Percentiles rank a stretch among this genome's conserved stretches.
phyloP scores from a whole-genome alignment of 2,797 vertebrate genomes.

The Anabacerthia variegaticeps region DNA sequence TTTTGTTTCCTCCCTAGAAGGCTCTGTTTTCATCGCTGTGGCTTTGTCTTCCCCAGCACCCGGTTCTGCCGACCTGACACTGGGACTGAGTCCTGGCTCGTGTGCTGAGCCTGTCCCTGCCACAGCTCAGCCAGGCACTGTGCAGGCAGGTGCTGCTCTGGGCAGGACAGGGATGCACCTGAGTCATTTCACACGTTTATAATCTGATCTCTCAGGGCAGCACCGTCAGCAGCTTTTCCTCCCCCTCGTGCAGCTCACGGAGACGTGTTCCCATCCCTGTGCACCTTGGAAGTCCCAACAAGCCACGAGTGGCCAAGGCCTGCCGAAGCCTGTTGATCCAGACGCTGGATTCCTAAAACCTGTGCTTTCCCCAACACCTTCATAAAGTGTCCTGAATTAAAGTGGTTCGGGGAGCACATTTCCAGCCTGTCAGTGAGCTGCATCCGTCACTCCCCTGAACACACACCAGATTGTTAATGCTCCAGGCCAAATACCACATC shows the following conservation, averaged over 20 bases:
- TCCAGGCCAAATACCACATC: constrained; percentile 11
- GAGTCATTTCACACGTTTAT: neutral
- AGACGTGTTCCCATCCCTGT: neutral
- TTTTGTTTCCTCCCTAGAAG: constrained; percentile 1
- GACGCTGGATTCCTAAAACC: neutral
- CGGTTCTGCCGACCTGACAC: neutral
- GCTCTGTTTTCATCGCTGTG: neutral
- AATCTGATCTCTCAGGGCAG: neutral
- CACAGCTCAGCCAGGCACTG: neutral
- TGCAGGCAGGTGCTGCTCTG: neutral
- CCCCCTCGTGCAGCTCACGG: neutral
- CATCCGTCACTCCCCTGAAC: constrained; percentile 20
- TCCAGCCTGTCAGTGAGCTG: neutral
- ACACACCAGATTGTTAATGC: constrained; percentile 31
- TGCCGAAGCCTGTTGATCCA: neutral
- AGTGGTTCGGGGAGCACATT: constrained; percentile 11
- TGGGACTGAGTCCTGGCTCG: neutral
- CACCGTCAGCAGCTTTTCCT: neutral
- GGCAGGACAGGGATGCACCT: neutral
- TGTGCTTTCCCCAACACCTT: neutral
- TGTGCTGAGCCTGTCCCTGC: neutral
- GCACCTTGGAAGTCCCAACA: neutral
- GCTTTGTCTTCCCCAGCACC: neutral
- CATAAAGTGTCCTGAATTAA: neutral
- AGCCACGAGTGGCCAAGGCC: neutral